Base-by-base conservation (phyloP, 1,140 invertebrate species). In the Caenorhabditis inopinata region DNA sequence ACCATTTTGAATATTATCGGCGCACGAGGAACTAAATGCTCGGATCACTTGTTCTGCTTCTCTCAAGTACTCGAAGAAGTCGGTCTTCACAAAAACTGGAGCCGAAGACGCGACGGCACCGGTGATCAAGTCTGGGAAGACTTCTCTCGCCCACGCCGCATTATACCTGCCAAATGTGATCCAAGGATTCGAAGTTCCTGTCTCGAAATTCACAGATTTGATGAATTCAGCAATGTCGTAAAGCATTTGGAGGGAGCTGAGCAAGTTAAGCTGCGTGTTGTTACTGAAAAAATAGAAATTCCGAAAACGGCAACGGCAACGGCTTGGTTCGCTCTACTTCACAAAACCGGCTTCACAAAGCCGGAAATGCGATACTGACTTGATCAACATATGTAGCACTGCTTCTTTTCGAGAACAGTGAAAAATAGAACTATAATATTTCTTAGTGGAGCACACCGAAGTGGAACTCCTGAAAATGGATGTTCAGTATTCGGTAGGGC, bases 11-110 rank as follows among this genome's bases (percentile, higher is more conserved):
- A 73, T 73, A 1, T 12, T n/a, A 38, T 45, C 9, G 0, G 6
- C 6, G 38, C 62, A 73, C 32, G 29, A 5, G 6, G 11, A 6
- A 18, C 18, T n/a, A 35, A 38, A 73, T 18, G 7, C 38, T 35
- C 18, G 21, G 16, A 53, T 5, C 3, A 18, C 16, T 5, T 53
- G 12, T 42, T 78, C 46, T 5, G 58, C 76, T 7, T 53, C 76
- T 29, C 78, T 81, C 47, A 89, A 62, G 83, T 89, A 89, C 25
- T 87, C 88, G 88, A 80, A 1, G 32, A 45, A 78, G 35, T 78
- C 77, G 3, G 25, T 29, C 18, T 78, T 49, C 6, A 53, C 77
- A 25, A 58, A 35, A 46, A 78, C 53, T 21, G 77, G 77, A 5
- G 18, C 77, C 2, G 77, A 78, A 25, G 51, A 53, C 2, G 35